Base-by-base conservation (phyloP, 2,797 vertebrate genomes). In the Columba guinea region DNA sequence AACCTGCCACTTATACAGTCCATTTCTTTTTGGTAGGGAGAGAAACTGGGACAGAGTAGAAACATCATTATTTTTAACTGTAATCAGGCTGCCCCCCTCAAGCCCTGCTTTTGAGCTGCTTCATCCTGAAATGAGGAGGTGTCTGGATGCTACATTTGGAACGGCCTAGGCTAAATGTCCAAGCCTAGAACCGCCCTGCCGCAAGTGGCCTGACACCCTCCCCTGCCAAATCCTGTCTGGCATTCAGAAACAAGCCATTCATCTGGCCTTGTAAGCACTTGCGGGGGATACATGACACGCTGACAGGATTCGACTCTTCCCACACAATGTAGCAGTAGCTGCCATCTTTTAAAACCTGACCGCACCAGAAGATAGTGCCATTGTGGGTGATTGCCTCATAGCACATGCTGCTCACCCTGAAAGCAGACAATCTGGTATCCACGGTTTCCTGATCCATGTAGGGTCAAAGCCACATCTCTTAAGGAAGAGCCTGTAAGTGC, bases 291-390 rank as follows among this genome's bases (percentile, higher is more conserved):
- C 34, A 59, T 21, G 67, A 92, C 70, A 76, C 0, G 0, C 78
- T 67, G 74, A 51, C 34, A 35, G 79, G 64, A 91, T 87, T 74
- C 2, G 1, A 32, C 39, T 70, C 75, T 95, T 96, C 84, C 84
- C 68, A 79, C 63, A 28, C n/a, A 63, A 7, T 7, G 26, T 5
- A 59, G 77, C 5, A 1, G 30, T 37, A 71, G 71, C 34, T 5
- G 5, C 32, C 16, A 18, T 44, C 59, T 63, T 92, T 69, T 56
- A 84, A 92, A 94, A 60, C 14, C 58, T 68, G 28, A 30, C 26
- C 17, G 7, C 28, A 11, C 5, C 18, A 60, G 35, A 35, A 70
- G 22, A 15, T 3, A 17, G 16, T 13, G 35, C n/a, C 5, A 0
- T 3, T 23, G 35, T 5, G 19, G 30, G 7, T 24, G 58, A 69